Percentiles rank a stretch among this genome's conserved stretches.
Evolutionary conservation across 2,888 invertebrate species (phyloP).

Genomic region (Gisinianus flammeolus): DNA sequence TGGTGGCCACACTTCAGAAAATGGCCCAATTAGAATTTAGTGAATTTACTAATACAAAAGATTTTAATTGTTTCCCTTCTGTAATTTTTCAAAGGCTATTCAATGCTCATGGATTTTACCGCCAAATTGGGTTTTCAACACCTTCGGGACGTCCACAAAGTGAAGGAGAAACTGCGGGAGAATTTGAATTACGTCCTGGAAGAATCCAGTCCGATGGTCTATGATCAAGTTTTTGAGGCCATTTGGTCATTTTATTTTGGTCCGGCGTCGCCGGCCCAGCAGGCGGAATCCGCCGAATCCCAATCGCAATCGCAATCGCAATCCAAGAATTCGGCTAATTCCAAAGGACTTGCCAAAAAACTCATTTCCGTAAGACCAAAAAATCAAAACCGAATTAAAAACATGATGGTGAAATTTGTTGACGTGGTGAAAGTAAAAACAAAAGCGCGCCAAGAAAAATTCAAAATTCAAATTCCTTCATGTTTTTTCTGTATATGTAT

Average conservation of each 20-base stretch:
- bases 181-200: slow-evolving; percentile 46
- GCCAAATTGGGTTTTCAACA: slow-evolving; percentile 15
- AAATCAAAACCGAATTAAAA: not conserved
- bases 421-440: too few relatives aligned
- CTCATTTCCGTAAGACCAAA: slow-evolving; percentile 35
- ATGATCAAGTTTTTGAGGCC: slow-evolving; percentile 50
- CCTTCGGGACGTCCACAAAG: slow-evolving; percentile 34
- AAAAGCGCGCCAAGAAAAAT: too few relatives aligned
- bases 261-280: not conserved
- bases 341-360: slow-evolving; percentile 29
- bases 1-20: too few relatives aligned
- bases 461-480: too few relatives aligned
- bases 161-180: slow-evolving; percentile 34
- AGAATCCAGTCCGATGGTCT: slow-evolving; percentile 39
- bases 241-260: slow-evolving; percentile 56
- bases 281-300: too few relatives aligned
- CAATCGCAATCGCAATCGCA: too few relatives aligned
- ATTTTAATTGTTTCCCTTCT: too few relatives aligned
- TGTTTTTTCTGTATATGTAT: slow-evolving; percentile 2
- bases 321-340: slow-evolving; percentile 32
- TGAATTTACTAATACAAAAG: too few relatives aligned
- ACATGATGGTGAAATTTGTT: too few relatives aligned
- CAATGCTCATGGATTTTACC: slow-evolving; percentile 52
- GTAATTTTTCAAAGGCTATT: too few relatives aligned
- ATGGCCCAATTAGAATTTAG: too few relatives aligned